These are phyloP conservation scores for Mythimna pallens DNA, from an alignment of 2,888 invertebrate genomes.

Conservation along the genomic window DNA sequence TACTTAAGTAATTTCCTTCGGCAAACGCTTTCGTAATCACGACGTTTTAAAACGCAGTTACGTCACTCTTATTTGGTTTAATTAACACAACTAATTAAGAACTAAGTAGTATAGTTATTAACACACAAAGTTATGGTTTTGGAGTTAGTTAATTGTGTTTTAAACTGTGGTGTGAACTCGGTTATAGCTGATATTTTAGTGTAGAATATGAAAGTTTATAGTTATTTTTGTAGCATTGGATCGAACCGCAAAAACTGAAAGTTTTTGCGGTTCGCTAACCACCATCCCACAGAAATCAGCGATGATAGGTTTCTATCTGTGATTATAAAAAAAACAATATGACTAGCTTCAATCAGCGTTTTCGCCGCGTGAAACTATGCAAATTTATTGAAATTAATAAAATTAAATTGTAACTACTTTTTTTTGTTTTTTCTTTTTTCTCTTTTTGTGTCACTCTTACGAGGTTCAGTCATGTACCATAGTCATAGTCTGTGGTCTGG, in stretches of 20 bases:
- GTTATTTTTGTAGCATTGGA: neutral
- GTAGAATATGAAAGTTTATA: neutral
- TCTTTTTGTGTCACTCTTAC: no score
- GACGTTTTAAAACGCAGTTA: slow-evolving; percentile 37
- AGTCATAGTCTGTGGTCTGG: no score
- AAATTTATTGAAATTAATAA: no score
- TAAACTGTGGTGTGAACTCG: slow-evolving; percentile 12
- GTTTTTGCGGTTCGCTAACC: neutral
- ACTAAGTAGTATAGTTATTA: slow-evolving; percentile 21
- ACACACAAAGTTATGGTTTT: slow-evolving; percentile 14
- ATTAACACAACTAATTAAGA: slow-evolving; percentile 41
- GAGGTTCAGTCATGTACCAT: no score
- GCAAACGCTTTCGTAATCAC: slow-evolving; percentile 44
- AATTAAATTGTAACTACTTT: no score
- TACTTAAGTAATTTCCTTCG: slow-evolving; percentile 31
- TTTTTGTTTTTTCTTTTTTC: no score
- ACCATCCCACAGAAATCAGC: neutral
- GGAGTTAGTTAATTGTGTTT: slow-evolving; percentile 15
- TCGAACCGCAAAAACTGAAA: no score
- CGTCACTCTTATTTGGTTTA: slow-evolving; percentile 37
- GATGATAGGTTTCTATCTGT: neutral
- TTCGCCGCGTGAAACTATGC: neutral
- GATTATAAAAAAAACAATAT: no score
- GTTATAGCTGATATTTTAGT: slow-evolving; percentile 3
- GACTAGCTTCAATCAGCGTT: neutral